Conservation (phyloP, 2,888 invertebrate genomes). For the Leptopilina drosophilae region DNA sequence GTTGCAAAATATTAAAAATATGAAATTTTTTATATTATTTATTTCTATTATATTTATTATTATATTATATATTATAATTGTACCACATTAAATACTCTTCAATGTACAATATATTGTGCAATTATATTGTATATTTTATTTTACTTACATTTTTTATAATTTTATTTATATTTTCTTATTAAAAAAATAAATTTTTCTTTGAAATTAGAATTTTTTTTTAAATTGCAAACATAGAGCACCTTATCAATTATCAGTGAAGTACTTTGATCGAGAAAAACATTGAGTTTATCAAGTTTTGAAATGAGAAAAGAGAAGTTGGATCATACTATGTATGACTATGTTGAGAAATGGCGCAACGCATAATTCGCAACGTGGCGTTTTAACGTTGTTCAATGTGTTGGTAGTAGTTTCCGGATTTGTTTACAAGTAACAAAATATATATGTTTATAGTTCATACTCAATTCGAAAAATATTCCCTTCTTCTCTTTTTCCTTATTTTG, state of each 20-base stretch:
- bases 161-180: background rate
- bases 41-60: no score
- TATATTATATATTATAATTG: no score
- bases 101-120: no score
- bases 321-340: constrained; percentile 25
- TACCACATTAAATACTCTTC: no score
- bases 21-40: no score
- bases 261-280: constrained; percentile 59
- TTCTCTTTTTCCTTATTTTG: background rate
- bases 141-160: no score
- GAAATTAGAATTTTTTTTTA: no score
- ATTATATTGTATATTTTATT: no score
- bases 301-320: constrained; percentile 42
- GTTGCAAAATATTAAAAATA: no score
- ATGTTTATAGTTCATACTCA: background rate
- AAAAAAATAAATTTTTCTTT: background rate
- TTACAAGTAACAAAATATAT: background rate
- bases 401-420: constrained; percentile 11
- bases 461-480: constrained; percentile 2
- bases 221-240: constrained; percentile 50
- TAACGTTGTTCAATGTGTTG: constrained; percentile 1
- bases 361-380: constrained; percentile 43
- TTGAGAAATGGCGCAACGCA: constrained; percentile 42
- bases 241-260: constrained; percentile 62
- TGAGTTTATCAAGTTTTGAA: constrained; percentile 50